A percentile compares a stretch with the other conserved stretches of the same genome.
These are phyloP conservation scores for Drosophila phalerata DNA, from an alignment of 2,888 invertebrate species.

Conservation along the genomic window DNA sequence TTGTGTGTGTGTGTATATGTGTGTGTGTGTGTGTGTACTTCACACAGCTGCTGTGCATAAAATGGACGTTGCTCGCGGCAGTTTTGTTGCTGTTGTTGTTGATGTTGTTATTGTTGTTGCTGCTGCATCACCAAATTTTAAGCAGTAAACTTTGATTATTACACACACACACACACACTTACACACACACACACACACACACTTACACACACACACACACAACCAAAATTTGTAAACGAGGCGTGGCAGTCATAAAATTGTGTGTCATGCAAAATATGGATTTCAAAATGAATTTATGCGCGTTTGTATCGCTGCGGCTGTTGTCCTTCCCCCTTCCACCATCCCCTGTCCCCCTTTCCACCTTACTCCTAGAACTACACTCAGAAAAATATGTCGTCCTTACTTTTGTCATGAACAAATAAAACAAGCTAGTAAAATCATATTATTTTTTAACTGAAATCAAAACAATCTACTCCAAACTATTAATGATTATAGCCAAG, in stretches of 20 bases:
- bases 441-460: too few relatives aligned
- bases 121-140: conserved; percentile 62
- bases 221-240: conserved; percentile 15
- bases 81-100: conserved; percentile 46
- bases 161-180: conserved; percentile 26
- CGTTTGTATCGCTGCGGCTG: conserved; percentile 57
- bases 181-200: neutral
- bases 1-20: neutral
- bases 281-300: conserved; percentile 68
- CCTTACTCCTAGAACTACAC: too few relatives aligned
- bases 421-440: too few relatives aligned
- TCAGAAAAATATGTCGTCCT: too few relatives aligned
- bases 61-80: conserved; percentile 41
- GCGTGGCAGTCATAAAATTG: conserved; percentile 58
- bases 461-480: too few relatives aligned
- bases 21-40: conserved; percentile 4
- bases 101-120: conserved; percentile 44
- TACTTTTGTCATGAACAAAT: too few relatives aligned
- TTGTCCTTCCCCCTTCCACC: conserved; percentile 3
- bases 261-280: conserved; percentile 68
- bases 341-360: neutral
- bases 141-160: conserved; percentile 70
- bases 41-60: conserved; percentile 44
- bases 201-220: too few relatives aligned
- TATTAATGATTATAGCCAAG: too few relatives aligned